Conservation (phyloP, 1,140 invertebrate species). For the Bombus ignitus region DNA sequence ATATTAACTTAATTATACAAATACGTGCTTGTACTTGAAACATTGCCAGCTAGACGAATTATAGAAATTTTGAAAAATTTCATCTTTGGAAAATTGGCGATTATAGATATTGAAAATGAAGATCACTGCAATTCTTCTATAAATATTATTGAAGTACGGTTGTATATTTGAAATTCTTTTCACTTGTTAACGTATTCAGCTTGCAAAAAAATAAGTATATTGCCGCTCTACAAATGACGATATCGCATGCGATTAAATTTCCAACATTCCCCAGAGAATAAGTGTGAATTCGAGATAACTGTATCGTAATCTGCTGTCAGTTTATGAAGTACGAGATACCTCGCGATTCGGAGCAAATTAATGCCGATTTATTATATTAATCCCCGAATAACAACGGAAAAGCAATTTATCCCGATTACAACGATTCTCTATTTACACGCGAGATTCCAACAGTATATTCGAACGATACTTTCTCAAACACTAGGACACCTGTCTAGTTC, state of each 20-base stretch:
- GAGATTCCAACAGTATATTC: neutral
- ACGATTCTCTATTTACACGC: neutral
- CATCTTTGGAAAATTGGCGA: neutral
- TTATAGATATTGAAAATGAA: neutral
- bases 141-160: neutral
- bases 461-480: neutral
- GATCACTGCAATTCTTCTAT: neutral
- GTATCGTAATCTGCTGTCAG: slow-evolving; percentile 2
- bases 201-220: neutral
- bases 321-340: neutral
- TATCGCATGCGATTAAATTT: neutral
- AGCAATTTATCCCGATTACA: slow-evolving; percentile 3
- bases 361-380: neutral
- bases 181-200: neutral
- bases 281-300: neutral
- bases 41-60: too few relatives aligned
- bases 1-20: too few relatives aligned
- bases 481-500: neutral
- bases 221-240: neutral
- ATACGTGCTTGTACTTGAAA: too few relatives aligned
- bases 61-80: too few relatives aligned
- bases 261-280: neutral
- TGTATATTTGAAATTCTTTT: neutral
- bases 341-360: neutral
- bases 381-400: neutral